Evolutionary conservation across 2,113 vertebrate species (phyloP), one percentile per base, ranked within the genome.

Genomic region (Lathamus discolor): DNA sequence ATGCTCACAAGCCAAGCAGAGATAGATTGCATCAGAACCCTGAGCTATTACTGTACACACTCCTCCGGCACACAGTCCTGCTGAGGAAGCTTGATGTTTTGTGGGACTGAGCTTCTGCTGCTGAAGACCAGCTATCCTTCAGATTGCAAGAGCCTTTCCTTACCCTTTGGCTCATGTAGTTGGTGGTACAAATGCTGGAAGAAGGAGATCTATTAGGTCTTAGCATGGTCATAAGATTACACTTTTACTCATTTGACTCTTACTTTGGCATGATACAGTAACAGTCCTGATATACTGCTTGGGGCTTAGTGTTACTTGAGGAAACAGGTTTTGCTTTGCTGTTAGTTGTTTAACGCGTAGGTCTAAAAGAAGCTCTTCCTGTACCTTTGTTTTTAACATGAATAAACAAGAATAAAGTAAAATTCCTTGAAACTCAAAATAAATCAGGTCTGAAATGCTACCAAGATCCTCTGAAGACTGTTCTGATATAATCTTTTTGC

Each of bases 231-330:
- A 90, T 25, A 74, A 90, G 59, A 52, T 18, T 11, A 48, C 15
- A 11, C 14, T 52, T 54, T 44, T 31, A 22, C 31, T 10, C 67
- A 10, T 41, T 44, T 70, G 27, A 49, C 15, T 28, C 13, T 57
- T 66, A 33, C n/a, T 78, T 79, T 48, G 14, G 7, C 13, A 17
- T 10, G 43, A 49, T 43, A 8, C 0, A 0, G 9, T 51, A 72
- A 51, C 19, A 68, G 14, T 63, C 25, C 22, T 64, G 8, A 12
- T 82, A 5, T 31, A 7, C 20, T 57, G 4, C 5, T 27, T 74
- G 10, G 8, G 5, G 4, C 81, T 86, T 35, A 70, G 6, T 7
- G 16, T 29, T 72, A 33, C 52, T 61, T 89, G 17, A 55, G 19
- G 28, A 83, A 85, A 57, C 1, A 13, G 4, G 2, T 22, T 84